Percentiles rank a stretch among this genome's conserved stretches.
phyloP scores from a whole-genome alignment of 2,113 vertebrate genomes.

The Siniperca knerii region DNA sequence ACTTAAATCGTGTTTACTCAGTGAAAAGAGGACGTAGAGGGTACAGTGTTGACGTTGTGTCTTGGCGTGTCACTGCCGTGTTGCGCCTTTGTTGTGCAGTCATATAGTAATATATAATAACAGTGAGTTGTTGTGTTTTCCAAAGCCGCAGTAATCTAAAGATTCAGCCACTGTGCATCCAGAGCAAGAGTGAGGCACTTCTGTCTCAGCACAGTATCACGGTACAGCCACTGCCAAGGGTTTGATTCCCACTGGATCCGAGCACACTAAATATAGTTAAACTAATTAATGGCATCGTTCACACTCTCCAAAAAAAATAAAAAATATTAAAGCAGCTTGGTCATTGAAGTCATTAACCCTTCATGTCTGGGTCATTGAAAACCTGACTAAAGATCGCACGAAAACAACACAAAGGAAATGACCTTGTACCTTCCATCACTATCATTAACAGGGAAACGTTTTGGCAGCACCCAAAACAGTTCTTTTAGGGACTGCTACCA shows the following conservation, averaged over 20 bases:
- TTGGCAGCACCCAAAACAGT: neutral
- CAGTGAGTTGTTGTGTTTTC: neutral
- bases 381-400: neutral
- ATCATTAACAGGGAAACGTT: neutral
- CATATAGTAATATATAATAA: no score
- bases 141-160: slow-evolving; percentile 1
- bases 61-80: neutral
- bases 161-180: neutral
- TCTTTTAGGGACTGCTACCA: neutral
- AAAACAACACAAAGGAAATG: neutral
- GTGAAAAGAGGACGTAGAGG: slow-evolving; percentile 16
- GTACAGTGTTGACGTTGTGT: neutral
- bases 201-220: neutral
- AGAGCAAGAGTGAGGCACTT: neutral
- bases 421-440: neutral
- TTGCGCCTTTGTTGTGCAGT: neutral
- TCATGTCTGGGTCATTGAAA: slow-evolving; percentile 13
- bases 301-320: neutral
- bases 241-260: slow-evolving; percentile 52
- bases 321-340: slow-evolving; percentile 16
- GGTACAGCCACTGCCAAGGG: neutral
- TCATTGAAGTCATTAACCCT: slow-evolving; percentile 18
- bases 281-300: slow-evolving; percentile 56
- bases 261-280: slow-evolving; percentile 57
- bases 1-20: neutral